These are phyloP conservation scores for Labeo catla DNA, from an alignment of 2,113 vertebrate genomes.

Conservation along the genomic window DNA sequence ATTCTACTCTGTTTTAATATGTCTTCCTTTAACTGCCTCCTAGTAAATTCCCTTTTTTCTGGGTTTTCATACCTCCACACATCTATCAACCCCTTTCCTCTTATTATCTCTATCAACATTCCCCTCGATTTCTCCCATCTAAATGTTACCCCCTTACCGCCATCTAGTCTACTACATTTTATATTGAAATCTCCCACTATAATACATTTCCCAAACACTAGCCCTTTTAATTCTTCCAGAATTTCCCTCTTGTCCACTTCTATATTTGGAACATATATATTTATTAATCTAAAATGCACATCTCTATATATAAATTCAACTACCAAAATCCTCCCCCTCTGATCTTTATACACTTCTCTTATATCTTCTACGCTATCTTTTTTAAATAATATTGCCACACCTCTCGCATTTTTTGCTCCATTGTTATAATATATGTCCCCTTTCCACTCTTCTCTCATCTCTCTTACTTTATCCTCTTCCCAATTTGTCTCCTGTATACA, in stretches of 20 bases:
- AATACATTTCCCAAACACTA: neutral
- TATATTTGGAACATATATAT: neutral
- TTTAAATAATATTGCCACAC: neutral
- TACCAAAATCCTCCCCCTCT: neutral
- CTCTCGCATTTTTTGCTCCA: neutral
- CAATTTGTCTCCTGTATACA: too few relatives aligned
- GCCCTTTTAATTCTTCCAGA: neutral
- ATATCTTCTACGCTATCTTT: neutral
- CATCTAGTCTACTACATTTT: neutral
- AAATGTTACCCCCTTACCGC: neutral
- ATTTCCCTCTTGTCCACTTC: neutral
- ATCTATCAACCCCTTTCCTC: neutral
- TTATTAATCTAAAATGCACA: neutral
- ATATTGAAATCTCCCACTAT: neutral
- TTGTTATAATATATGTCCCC: neutral
- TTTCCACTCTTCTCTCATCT: neutral
- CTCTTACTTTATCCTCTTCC: neutral
- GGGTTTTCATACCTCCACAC: neutral
- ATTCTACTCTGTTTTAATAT: neutral
- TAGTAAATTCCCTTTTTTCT: neutral
- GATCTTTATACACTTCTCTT: neutral
- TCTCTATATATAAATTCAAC: neutral
- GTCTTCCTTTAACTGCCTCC: neutral
- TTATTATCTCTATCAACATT: neutral
- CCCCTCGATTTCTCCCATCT: neutral